phyloP scores from a whole-genome alignment of 2,888 invertebrate genomes.

The Callinectes sapidus region DNA sequence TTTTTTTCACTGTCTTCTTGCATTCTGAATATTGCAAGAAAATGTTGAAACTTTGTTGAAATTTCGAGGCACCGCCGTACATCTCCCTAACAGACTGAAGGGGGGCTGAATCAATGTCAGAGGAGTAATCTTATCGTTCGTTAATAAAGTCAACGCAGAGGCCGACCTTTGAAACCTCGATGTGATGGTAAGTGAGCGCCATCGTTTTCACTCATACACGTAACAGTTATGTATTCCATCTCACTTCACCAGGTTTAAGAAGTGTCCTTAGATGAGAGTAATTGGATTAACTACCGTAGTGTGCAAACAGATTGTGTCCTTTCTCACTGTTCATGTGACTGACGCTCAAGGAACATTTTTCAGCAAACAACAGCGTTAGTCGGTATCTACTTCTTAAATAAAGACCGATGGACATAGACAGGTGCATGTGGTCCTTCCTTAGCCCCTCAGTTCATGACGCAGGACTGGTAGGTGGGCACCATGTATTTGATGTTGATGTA shows the following conservation, averaged over 20 bases:
- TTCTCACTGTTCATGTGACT: background rate
- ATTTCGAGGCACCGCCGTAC: background rate
- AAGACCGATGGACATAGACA: background rate
- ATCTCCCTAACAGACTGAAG: background rate
- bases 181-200: background rate
- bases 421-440: background rate
- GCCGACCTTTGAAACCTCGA: background rate
- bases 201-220: background rate
- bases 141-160: background rate
- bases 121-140: background rate
- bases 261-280: background rate
- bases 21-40: background rate
- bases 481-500: slow-evolving; percentile 99
- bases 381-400: background rate
- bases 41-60: background rate
- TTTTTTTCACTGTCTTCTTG: background rate
- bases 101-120: too few relatives aligned
- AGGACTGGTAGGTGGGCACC: slow-evolving; percentile 97
- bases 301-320: background rate
- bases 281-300: background rate
- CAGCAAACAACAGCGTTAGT: background rate
- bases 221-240: background rate
- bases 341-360: background rate
- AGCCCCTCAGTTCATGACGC: slow-evolving; percentile 80
- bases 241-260: background rate